A percentile compares a stretch with the other conserved stretches of the same genome.
phyloP scores from a whole-genome alignment of 2,888 invertebrate species.

The Priocnemis perturbator region DNA sequence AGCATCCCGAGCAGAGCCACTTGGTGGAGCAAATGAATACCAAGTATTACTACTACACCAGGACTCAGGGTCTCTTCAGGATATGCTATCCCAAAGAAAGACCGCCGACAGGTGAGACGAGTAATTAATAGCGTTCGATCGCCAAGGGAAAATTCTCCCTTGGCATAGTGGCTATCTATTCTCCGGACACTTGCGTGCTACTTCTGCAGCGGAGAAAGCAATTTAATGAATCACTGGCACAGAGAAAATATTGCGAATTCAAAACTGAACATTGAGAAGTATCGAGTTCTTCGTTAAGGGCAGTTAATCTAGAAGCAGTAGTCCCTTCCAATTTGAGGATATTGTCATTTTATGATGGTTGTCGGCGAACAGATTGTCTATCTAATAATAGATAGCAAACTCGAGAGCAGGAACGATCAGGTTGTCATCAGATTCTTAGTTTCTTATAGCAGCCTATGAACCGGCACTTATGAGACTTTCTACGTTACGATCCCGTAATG shows the following conservation, averaged over 20 bases:
- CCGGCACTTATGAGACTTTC: slow-evolving; percentile 58
- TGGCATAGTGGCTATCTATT: too few species aligned
- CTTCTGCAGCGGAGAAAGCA: neutral
- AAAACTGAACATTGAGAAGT: too few species aligned
- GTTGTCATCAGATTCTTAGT: slow-evolving; percentile 10
- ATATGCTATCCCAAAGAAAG: slow-evolving; percentile 95
- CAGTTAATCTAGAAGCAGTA: too few species aligned
- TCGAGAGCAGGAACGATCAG: neutral
- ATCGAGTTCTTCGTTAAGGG: too few species aligned
- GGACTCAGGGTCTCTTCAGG: slow-evolving; percentile 95
- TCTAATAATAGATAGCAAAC: too few species aligned
- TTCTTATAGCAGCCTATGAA: slow-evolving; percentile 13
- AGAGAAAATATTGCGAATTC: too few species aligned
- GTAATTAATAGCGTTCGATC: too few species aligned
- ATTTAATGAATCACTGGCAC: too few species aligned
- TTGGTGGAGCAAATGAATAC: slow-evolving; percentile 87
- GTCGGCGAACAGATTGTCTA: too few species aligned
- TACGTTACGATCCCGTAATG: slow-evolving; percentile 58
- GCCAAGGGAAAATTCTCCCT: neutral
- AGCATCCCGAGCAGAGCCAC: slow-evolving; percentile 83
- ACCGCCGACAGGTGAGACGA: slow-evolving; percentile 85
- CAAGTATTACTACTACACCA: slow-evolving; percentile 92
- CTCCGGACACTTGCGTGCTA: neutral
- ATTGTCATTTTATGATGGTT: too few species aligned
- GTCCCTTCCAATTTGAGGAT: too few species aligned